These are phyloP conservation scores for Trachelus tabidus DNA, from an alignment of 2,888 invertebrate genomes.

Conservation along the genomic window DNA sequence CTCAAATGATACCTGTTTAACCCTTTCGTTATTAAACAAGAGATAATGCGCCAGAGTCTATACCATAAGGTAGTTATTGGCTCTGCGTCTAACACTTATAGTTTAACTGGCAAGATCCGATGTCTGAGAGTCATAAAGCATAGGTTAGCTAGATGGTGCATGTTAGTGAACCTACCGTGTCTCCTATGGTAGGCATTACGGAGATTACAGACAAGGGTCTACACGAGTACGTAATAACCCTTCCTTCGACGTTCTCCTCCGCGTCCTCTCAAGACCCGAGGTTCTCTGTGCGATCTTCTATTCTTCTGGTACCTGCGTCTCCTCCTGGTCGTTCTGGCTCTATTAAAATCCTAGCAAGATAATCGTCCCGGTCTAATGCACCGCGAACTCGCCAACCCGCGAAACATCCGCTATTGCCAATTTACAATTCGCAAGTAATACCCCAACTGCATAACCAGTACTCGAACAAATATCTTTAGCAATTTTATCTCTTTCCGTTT, in stretches of 20 bases:
- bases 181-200: conserved; percentile 53
- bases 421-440: not conserved
- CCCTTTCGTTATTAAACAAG: not conserved
- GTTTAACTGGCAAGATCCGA: conserved; percentile 54
- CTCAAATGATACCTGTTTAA: not conserved
- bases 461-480: not conserved
- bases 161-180: conserved; percentile 37
- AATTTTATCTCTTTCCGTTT: not conserved
- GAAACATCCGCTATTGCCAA: conserved; percentile 26
- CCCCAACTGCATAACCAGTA: not conserved
- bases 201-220: conserved; percentile 47
- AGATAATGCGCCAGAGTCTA: not conserved
- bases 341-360: conserved; percentile 46
- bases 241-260: conserved; percentile 23
- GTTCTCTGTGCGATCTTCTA: not conserved
- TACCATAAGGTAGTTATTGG: not conserved
- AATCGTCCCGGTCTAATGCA: conserved; percentile 33
- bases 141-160: conserved; percentile 33
- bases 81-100: conserved; percentile 23
- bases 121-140: conserved; percentile 57
- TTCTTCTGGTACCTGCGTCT: not conserved
- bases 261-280: conserved; percentile 14
- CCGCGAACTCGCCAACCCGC: conserved; percentile 48
- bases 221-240: conserved; percentile 45
- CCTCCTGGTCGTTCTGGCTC: conserved; percentile 33